Evolutionary conservation across 2,113 vertebrate species (phyloP), one percentile per base, ranked within the genome.

Genomic region (Embiotoca jacksoni): DNA sequence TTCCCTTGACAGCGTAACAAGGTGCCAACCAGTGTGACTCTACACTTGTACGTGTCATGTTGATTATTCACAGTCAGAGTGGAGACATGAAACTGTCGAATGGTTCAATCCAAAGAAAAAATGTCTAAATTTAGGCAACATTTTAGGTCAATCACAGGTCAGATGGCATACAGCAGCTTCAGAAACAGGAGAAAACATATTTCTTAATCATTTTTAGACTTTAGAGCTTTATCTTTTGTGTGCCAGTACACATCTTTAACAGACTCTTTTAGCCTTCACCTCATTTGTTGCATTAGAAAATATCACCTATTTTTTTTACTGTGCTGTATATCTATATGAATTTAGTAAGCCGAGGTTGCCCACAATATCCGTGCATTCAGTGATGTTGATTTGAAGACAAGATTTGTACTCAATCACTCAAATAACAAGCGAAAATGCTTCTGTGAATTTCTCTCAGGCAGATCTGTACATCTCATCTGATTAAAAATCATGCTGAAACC

Each of bases 1-100:
- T 87, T 85, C 76, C 84, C 89, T 64, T 84, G 53, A 83, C 66
- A 39, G 57, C 32, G n/a, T 55, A 66, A 58, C 78, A 82, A 79
- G 81, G 63, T 80, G 84, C 72, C 86, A 89, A 86, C 16, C 33
- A 66, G 70, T 39, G 54, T 65, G 75, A 66, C 83, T 77, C 75
- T 67, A 50, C 70, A 72, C 70, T 69, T 86, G 62, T 80, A 66
- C 71, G 66, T 83, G 69, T 88, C 87, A 80, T 58, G 60, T 69
- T 62, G 78, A 86, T 91, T 82, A 79, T 75, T 81, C 82, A 74
- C 72, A 72, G 65, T 55, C 4, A 63, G 46, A 37, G 50, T 60
- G 54, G 50, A 72, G 35, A 67, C 64, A 69, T 35, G 41, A 65
- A 60, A 66, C 16, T 53, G 41, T 54, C 46, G 11, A 47, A 72